Conservation (phyloP, 1,140 invertebrate genomes). For the Metopolophium dirhodum region DNA sequence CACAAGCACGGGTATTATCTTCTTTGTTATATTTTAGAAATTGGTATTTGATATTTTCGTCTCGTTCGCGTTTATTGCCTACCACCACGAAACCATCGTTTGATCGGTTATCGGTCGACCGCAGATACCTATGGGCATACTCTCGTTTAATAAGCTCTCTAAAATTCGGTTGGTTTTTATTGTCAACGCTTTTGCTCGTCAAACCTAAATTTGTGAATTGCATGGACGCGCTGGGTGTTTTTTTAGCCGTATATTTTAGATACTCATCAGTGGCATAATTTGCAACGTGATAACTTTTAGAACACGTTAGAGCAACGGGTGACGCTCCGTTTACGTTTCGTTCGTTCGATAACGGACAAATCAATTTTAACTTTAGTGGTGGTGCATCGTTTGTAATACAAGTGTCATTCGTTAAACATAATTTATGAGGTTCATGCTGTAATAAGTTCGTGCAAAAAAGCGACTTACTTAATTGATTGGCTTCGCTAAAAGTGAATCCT, state of each 20-base stretch:
- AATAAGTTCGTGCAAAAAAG: background rate
- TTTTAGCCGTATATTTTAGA: background rate
- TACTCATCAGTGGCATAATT: background rate
- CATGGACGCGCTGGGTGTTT: background rate
- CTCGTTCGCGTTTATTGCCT: background rate
- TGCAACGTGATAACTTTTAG: background rate
- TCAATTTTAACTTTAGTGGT: background rate
- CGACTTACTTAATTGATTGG: conserved; percentile 32
- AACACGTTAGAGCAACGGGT: background rate
- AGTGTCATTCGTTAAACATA: background rate
- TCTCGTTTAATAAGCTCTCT: conserved; percentile 39
- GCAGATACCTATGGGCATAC: background rate
- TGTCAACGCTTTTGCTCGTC: background rate
- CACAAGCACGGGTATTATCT: background rate
- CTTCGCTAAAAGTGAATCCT: conserved; percentile 14
- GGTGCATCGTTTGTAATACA: background rate
- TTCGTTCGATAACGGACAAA: background rate
- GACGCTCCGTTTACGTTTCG: background rate
- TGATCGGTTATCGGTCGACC: background rate
- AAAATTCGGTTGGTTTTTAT: conserved; percentile 26
- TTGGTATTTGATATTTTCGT: background rate
- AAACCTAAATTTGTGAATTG: background rate
- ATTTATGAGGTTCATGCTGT: background rate
- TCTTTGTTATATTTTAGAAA: background rate
- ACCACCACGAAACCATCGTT: no score